Base-by-base conservation (phyloP, 1,140 invertebrate species). In the Solenopsis fugax region DNA sequence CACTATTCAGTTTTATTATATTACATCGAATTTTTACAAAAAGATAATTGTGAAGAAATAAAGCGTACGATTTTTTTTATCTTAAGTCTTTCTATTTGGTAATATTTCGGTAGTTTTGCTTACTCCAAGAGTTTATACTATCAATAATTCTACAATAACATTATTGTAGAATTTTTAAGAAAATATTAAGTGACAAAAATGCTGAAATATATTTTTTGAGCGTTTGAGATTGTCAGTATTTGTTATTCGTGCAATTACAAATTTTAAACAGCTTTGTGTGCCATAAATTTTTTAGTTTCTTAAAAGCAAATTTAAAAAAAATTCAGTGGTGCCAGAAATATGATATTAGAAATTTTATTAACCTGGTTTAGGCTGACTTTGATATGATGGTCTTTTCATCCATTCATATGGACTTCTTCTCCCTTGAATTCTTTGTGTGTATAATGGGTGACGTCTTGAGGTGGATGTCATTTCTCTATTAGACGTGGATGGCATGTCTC, bases 311-410 rank as follows among this genome's bases (percentile, higher is more conserved):
- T 34, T 41, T 2, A 9, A 48, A 12, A 16, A 62, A 34, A n/a
- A 69, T 21, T 69, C 6, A 48, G 12, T 16, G n/a, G 1, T 16
- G n/a, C 6, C 10, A 45, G 10, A 67, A 50, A n/a, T 3, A 52
- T 62, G 34, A 50, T 9, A 9, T 65, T 56, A 56, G 54, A 56
- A 67, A n/a, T 50, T 12, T 7, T 2, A 96, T 96, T 96, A 94
- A 98, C 98, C 97, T 94, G 97, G 97, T 95, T 97, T 97, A 0
- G 97, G 97, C 92, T 98, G 97, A 65, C 95, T 97, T 92, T 98
- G 97, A 93, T 98, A 98, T 12, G 97, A 97, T 0, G 97, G 97
- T 93, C 98, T 98, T 93, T 97, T 98, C 97, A 98, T 98, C 98
- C 98, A 98, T 88, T 98, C 98, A 93, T 97, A 98, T 0, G 98